A percentile compares a stretch with the other conserved stretches of the same genome.
phyloP scores from a whole-genome alignment of 2,888 invertebrate genomes.

The Nasonia oneida region DNA sequence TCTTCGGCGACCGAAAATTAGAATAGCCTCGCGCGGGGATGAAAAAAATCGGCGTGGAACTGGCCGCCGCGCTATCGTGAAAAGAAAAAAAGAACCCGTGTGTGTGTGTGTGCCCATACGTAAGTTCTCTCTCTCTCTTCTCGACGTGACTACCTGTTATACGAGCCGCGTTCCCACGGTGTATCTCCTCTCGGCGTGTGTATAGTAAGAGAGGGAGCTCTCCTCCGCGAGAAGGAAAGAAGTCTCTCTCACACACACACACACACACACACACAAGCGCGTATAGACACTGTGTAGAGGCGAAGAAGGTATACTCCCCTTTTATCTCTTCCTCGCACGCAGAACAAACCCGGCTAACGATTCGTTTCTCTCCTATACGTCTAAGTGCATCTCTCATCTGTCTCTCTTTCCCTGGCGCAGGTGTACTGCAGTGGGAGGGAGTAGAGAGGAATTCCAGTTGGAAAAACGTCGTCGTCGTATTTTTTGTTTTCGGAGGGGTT shows the following conservation, averaged over 20 bases:
- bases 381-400: neutral
- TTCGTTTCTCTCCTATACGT: constrained; percentile 13
- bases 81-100: neutral
- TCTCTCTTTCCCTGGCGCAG: neutral
- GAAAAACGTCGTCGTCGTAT: neutral
- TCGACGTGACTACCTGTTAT: constrained; percentile 70
- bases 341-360: constrained; percentile 12
- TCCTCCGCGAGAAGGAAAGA: neutral
- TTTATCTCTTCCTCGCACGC: constrained; percentile 28
- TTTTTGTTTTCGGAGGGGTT: neutral
- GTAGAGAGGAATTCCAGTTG: neutral
- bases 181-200: constrained; percentile 37
- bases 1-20: neutral
- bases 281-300: neutral
- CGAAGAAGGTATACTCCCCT: constrained; percentile 28
- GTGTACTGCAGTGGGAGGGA: neutral
- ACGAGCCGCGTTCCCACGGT: constrained; percentile 69
- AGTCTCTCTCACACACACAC: neutral
- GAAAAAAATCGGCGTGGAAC: neutral
- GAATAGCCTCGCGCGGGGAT: neutral
- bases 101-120: neutral
- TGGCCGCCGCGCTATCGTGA: neutral
- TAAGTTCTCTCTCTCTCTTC: constrained; percentile 17
- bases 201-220: constrained; percentile 23
- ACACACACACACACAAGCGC: neutral